Percentiles rank a stretch among this genome's conserved stretches.
phyloP scores from a whole-genome alignment of 2,888 invertebrate genomes.

The Tetropium fuscum region DNA sequence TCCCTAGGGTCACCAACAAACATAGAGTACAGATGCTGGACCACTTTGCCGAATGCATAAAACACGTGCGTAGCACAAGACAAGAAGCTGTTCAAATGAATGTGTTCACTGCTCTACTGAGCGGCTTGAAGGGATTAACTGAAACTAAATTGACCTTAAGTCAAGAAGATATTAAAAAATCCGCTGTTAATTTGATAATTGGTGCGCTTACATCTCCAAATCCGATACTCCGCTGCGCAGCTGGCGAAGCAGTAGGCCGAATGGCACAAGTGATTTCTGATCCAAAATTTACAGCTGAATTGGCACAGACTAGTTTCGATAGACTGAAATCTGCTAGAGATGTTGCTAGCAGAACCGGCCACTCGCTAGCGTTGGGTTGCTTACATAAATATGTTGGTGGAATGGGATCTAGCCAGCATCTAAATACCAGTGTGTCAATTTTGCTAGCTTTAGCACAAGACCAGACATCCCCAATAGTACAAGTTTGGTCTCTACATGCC shows the following conservation, averaged over 20 bases:
- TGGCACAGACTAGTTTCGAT: slow-evolving; percentile 92
- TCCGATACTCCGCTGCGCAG: slow-evolving; percentile 89
- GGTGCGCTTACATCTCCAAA: slow-evolving; percentile 81
- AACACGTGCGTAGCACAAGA: slow-evolving; percentile 90
- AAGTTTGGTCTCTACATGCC: slow-evolving; percentile 98
- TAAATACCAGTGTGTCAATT: slow-evolving; percentile 95
- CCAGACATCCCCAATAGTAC: slow-evolving; percentile 92
- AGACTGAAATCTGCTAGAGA: slow-evolving; percentile 87
- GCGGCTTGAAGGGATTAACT: slow-evolving; percentile 87
- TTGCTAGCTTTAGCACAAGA: slow-evolving; percentile 95
- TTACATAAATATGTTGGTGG: slow-evolving; percentile 96
- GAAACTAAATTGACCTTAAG: slow-evolving; percentile 89
- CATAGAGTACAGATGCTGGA: slow-evolving; percentile 98
- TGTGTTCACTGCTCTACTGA: slow-evolving; percentile 92
- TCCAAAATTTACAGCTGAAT: slow-evolving; percentile 87
- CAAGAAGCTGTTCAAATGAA: slow-evolving; percentile 98
- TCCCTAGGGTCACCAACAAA: slow-evolving; percentile 94
- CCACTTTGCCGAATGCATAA: slow-evolving; percentile 95
- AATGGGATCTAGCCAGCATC: slow-evolving; percentile 94
- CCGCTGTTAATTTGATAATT: slow-evolving; percentile 84
- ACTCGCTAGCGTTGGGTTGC: slow-evolving; percentile 94
- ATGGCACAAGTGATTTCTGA: slow-evolving; percentile 92
- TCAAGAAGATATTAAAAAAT: slow-evolving; percentile 90
- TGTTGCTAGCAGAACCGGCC: slow-evolving; percentile 87
- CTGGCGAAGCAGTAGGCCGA: slow-evolving; percentile 94